A percentile compares a stretch with the other conserved stretches of the same genome.
phyloP scores from a whole-genome alignment of 35 echinoderm and acorn worm species.

The Lytechinus pictus region DNA sequence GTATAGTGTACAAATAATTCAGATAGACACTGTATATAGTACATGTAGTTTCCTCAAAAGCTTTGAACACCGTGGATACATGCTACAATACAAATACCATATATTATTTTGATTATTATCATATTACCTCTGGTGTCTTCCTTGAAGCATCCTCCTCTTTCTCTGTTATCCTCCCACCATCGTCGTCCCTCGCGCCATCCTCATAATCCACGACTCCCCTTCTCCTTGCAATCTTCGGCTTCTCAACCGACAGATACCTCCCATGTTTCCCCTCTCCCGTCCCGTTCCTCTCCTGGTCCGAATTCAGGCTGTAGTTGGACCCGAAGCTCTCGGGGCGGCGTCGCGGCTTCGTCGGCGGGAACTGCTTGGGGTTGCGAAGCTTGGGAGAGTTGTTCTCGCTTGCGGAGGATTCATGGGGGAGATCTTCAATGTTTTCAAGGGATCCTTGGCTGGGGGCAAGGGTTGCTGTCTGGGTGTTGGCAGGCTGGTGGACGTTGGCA shows the following conservation, averaged over 20 bases:
- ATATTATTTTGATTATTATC: too few relatives aligned
- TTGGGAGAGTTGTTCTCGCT: slow-evolving; percentile 22
- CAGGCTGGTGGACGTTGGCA: slow-evolving; percentile 43
- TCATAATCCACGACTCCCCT: background rate
- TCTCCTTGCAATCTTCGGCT: background rate
- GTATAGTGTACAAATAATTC: too few relatives aligned
- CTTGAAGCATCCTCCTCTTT: background rate
- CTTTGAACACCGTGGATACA: too few relatives aligned
- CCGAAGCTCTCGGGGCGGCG: slow-evolving; percentile 89
- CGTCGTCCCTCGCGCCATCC: background rate
- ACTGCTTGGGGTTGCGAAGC: slow-evolving; percentile 47
- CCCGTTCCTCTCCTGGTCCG: slow-evolving; percentile 40
- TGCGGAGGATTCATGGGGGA: background rate
- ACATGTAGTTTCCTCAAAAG: too few relatives aligned
- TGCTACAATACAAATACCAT: too few relatives aligned
- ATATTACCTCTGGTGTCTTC: background rate
- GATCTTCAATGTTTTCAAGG: slow-evolving; percentile 29
- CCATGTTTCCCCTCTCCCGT: background rate
- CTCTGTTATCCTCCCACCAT: background rate
- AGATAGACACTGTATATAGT: too few relatives aligned
- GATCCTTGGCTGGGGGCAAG: background rate
- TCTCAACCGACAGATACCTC: background rate
- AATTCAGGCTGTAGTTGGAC: slow-evolving; percentile 75
- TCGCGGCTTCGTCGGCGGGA: slow-evolving; percentile 70
- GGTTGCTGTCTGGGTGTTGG: background rate